Base-by-base conservation (phyloP, 2,113 vertebrate genomes). In the Patagioenas fasciata region DNA sequence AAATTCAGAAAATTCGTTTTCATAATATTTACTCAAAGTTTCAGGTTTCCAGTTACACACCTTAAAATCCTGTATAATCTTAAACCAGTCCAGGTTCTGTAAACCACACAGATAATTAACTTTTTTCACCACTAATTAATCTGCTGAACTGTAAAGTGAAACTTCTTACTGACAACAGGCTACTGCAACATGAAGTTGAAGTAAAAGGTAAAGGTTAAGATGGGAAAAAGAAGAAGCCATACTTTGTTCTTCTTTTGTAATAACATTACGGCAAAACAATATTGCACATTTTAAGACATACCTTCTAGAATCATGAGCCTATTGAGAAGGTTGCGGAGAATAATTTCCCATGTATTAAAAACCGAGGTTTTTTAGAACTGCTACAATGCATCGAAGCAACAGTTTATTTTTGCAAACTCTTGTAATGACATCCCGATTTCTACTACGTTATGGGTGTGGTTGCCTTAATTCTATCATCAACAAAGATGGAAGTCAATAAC, bases 1-100 rank as follows among this genome's bases (percentile, higher is more conserved):
- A 96, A 96, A 89, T 89, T 60, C 40, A 86, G 70, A 91, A 91
- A 62, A 51, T 77, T 89, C 19, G 80, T 93, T 95, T 73, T 80
- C 47, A 78, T 5, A 92, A 3, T 57, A 86, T 80, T 90, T 93
- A 86, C 11, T 91, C 80, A 89, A 62, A 40, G 5, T 51, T 88
- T 80, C 56, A 58, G 16, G 87, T 86, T 90, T 88, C 36, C 38
- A 88, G 15, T 54, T 80, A 82, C 18, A 28, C 28, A 67, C 17
- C 66, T 88, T 88, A 94, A 61, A 50, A 56, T 53, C 88, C 5
- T 13, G 25, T 12, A 42, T 29, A 56, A 51, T 32, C 51, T 93
- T 60, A 81, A 93, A 72, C 32, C 15, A 36, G 8, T 20, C 15
- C n/a, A 28, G 4, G 13, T 47, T 70, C 65, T 67, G 9, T 40